Percentiles rank a stretch among this genome's conserved stretches.
phyloP scores from a whole-genome alignment of 1,140 invertebrate species.

The Ceratosolen solmsi region DNA sequence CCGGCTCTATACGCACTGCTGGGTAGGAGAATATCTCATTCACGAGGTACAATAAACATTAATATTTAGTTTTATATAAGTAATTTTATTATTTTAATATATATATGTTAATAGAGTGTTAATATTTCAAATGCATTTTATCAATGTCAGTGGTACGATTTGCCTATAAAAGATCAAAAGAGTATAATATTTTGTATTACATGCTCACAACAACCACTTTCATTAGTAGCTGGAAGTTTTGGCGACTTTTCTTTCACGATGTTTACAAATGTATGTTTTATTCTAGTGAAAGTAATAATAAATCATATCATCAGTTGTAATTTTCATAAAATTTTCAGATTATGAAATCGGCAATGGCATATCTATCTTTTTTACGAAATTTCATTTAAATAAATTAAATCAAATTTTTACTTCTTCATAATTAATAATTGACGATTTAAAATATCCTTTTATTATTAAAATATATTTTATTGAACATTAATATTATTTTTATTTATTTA shows the following conservation, averaged over 20 bases:
- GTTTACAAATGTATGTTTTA: slow-evolving; percentile 55
- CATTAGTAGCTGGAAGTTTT: slow-evolving; percentile 56
- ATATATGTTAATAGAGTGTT: slow-evolving; percentile 47
- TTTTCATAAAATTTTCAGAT: slow-evolving; percentile 5
- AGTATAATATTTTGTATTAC: slow-evolving; percentile 50
- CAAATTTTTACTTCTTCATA: neutral
- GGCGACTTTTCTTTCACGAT: slow-evolving; percentile 54
- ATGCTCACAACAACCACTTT: slow-evolving; percentile 55
- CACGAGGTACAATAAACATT: slow-evolving; percentile 46
- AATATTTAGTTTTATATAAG: slow-evolving; percentile 3
- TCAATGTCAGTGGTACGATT: slow-evolving; percentile 53
- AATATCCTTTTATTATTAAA: neutral
- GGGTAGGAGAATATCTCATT: slow-evolving; percentile 54
- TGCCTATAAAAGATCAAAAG: slow-evolving; percentile 51
- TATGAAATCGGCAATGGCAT: slow-evolving; percentile 42
- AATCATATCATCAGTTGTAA: neutral
- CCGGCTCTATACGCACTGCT: slow-evolving; percentile 54
- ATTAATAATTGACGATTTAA: neutral
- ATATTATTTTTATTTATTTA: too few relatives aligned
- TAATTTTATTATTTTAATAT: neutral
- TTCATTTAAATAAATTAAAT: slow-evolving; percentile 29
- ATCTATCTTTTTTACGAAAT: slow-evolving; percentile 45
- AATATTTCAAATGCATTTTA: slow-evolving; percentile 52
- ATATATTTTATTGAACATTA: too few relatives aligned
- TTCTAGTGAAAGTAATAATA: neutral